These are phyloP conservation scores for Amphiprion percula DNA, from an alignment of 2,113 vertebrate species.

Conservation along the genomic window DNA sequence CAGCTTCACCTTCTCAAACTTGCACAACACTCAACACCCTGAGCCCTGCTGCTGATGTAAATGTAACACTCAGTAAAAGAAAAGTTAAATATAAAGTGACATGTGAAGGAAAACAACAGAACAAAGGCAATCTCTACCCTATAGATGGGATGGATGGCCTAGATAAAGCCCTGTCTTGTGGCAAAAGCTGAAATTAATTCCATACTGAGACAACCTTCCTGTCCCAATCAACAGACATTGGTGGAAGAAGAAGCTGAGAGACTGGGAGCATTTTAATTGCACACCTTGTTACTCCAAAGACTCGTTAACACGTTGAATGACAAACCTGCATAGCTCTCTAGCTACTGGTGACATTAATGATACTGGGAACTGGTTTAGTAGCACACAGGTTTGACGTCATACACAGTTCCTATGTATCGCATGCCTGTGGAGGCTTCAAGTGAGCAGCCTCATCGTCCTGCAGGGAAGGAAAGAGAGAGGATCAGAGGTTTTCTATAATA, in stretches of 20 bases:
- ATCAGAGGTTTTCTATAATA: conserved; percentile 51
- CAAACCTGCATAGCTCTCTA: background rate
- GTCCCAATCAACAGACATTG: background rate
- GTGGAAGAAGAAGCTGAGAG: background rate
- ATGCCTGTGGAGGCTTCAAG: conserved; percentile 10
- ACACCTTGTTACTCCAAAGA: background rate
- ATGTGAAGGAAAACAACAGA: conserved; percentile 41
- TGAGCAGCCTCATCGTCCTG: conserved; percentile 21
- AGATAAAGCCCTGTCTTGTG: conserved; percentile 49
- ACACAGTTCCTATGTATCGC: conserved; percentile 19
- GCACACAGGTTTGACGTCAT: background rate
- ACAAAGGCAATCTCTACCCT: conserved; percentile 29
- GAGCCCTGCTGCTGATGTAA: conserved; percentile 14
- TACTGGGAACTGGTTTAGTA: background rate
- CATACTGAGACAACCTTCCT: background rate
- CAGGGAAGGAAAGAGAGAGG: conserved; percentile 23
- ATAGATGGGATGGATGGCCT: conserved; percentile 49
- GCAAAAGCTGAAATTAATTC: conserved; percentile 43
- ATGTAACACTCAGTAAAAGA: conserved; percentile 41
- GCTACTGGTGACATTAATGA: background rate
- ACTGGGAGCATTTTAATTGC: conserved; percentile 22
- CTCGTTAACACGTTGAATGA: conserved; percentile 5
- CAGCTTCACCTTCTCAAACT: conserved; percentile 42
- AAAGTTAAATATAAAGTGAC: conserved; percentile 51
- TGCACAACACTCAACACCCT: conserved; percentile 22